Conservation (phyloP, 2,888 invertebrate genomes). For the Sminthurides aquaticus region DNA sequence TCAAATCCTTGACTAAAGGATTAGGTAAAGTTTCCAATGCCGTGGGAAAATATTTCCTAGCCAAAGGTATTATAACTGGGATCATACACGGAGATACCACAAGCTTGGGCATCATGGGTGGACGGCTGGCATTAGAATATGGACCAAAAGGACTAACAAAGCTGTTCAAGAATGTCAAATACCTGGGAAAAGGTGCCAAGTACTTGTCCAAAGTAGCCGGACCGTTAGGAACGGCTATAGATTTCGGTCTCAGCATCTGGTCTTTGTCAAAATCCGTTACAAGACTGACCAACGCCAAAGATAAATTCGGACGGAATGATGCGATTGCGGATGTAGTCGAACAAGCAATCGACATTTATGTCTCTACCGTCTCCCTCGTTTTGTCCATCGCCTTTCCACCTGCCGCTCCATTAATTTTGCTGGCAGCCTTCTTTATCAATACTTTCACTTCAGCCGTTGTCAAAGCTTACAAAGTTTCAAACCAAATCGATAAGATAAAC, state of each 20-base stretch:
- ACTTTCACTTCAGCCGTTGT: not conserved
- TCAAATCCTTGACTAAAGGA: not conserved
- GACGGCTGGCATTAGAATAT: not conserved
- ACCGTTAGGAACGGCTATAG: slow-evolving; percentile 10
- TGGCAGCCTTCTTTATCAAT: slow-evolving; percentile 11
- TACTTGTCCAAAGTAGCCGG: slow-evolving; percentile 12
- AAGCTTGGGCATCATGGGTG: slow-evolving; percentile 21
- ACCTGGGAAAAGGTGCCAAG: slow-evolving; percentile 1
- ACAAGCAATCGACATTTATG: slow-evolving; percentile 10
- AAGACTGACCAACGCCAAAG: not conserved
- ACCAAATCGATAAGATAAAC: slow-evolving; percentile 21
- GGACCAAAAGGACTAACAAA: not conserved
- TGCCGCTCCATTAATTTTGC: no score
- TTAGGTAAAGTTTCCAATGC: not conserved
- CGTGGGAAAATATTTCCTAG: slow-evolving; percentile 18
- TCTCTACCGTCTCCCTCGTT: not conserved
- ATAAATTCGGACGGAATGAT: slow-evolving; percentile 25
- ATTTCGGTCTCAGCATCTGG: slow-evolving; percentile 14
- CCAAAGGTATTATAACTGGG: slow-evolving; percentile 14
- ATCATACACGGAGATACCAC: slow-evolving; percentile 20
- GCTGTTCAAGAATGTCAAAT: not conserved
- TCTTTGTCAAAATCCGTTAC: not conserved
- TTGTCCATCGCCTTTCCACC: slow-evolving; percentile 25
- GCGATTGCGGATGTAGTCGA: slow-evolving; percentile 30
- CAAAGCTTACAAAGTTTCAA: slow-evolving; percentile 11